These are phyloP conservation scores for Platorchestia sp. DNA, from an alignment of 1,140 invertebrate genomes.

Conservation along the genomic window DNA sequence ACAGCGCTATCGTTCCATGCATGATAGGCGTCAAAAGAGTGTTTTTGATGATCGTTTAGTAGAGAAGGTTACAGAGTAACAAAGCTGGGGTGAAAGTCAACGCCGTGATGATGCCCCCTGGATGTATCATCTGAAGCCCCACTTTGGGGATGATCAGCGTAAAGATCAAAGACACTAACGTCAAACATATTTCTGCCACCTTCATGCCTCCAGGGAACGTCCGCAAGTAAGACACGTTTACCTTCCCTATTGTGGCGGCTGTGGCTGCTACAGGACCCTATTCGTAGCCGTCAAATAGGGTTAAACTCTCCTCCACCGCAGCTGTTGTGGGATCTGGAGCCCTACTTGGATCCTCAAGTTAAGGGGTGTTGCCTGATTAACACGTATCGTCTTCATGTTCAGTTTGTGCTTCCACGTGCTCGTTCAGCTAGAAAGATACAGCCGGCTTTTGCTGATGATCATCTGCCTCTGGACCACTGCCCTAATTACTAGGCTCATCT, in stretches of 20 bases:
- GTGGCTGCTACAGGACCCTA: neutral
- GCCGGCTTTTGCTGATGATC: neutral
- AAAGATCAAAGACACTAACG: neutral
- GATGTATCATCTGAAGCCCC: neutral
- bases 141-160: neutral
- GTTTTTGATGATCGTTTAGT: neutral
- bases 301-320: neutral
- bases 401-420: neutral
- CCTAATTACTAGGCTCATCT: neutral
- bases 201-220: neutral
- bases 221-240: neutral
- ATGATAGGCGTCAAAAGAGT: neutral
- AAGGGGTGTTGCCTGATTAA: neutral
- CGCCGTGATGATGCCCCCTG: neutral
- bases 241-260: neutral
- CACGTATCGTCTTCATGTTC: neutral
- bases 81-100: neutral
- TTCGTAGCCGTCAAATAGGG: neutral
- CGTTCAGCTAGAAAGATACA: neutral
- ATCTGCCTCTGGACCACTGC: neutral
- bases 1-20: neutral
- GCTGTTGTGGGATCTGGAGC: neutral
- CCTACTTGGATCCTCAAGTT: neutral
- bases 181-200: neutral
- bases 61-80: neutral